These are phyloP conservation scores for Arctopsyche grandis DNA, from an alignment of 1,140 invertebrate species.

Conservation along the genomic window DNA sequence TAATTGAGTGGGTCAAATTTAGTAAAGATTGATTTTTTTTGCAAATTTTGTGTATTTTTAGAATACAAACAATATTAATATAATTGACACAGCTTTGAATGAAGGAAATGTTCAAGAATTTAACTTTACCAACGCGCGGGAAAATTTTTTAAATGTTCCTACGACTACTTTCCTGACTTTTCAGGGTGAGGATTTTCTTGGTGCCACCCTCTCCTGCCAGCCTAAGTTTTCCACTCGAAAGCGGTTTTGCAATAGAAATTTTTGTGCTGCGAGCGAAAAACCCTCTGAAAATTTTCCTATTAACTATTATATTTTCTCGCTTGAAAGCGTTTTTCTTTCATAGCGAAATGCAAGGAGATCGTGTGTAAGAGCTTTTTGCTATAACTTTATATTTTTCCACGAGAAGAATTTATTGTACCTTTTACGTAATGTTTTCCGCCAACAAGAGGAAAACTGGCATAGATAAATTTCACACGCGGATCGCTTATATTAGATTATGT, in stretches of 20 bases:
- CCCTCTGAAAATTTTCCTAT: slow-evolving; percentile 22
- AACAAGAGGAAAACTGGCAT: slow-evolving; percentile 6
- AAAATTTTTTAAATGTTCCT: no score
- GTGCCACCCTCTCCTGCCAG: background rate
- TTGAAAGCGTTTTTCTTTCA: slow-evolving; percentile 31
- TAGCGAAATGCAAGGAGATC: slow-evolving; percentile 18
- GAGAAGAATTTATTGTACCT: slow-evolving; percentile 30
- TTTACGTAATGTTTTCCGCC: slow-evolving; percentile 28
- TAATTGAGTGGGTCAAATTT: no score
- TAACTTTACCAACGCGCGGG: no score
- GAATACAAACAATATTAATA: no score
- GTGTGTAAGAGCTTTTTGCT: slow-evolving; percentile 27
- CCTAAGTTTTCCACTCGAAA: slow-evolving; percentile 15
- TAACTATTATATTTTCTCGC: slow-evolving; percentile 31
- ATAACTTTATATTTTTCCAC: slow-evolving; percentile 33
- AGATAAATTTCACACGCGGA: background rate
- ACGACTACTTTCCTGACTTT: no score
- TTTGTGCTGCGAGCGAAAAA: slow-evolving; percentile 15
- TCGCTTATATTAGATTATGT: slow-evolving; percentile 21
- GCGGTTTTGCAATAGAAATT: slow-evolving; percentile 14
- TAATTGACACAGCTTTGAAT: no score
- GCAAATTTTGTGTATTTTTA: no score
- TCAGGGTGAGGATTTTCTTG: no score
- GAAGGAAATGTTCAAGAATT: no score
- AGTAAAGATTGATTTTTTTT: no score